Conservation (phyloP, 2,888 invertebrate species). For the Drosophila borborema region DNA sequence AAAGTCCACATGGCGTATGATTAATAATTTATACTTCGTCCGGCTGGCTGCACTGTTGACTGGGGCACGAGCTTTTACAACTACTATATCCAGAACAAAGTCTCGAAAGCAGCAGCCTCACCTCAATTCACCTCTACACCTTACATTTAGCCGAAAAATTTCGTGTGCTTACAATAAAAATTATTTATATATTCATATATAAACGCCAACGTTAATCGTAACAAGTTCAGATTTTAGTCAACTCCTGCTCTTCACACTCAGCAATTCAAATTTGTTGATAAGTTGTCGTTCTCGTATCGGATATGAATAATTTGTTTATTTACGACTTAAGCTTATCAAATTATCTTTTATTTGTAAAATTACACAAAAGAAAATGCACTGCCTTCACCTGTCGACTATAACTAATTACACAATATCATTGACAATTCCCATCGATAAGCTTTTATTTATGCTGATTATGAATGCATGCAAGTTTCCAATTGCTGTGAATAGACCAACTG, state of each 20-base stretch:
- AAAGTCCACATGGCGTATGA: constrained; percentile 71
- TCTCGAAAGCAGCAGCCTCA: constrained; percentile 26
- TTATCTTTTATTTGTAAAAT: not conserved
- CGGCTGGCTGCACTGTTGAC: constrained; percentile 8
- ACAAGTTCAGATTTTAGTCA: not conserved
- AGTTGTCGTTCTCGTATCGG: not conserved
- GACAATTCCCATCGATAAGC: not conserved
- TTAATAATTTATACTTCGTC: constrained; percentile 54
- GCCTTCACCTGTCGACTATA: not conserved
- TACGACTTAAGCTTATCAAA: not conserved
- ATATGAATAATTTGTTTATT: not conserved
- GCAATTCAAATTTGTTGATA: not conserved
- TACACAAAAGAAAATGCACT: not conserved
- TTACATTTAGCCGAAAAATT: not conserved
- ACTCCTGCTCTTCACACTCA: not conserved
- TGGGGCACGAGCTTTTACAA: not conserved
- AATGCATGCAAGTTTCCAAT: not conserved
- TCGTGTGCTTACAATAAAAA: not conserved
- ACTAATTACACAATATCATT: constrained; percentile 11
- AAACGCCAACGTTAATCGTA: not conserved
- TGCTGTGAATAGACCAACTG: not conserved
- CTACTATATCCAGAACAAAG: not conserved
- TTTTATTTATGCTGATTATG: constrained; percentile 5
- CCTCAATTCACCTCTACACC: not conserved
- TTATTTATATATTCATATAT: constrained; percentile 3